Percentiles rank a stretch among this genome's conserved stretches.
Evolutionary conservation across 2,888 invertebrate species (phyloP).

Genomic region (Apotomis capreana): DNA sequence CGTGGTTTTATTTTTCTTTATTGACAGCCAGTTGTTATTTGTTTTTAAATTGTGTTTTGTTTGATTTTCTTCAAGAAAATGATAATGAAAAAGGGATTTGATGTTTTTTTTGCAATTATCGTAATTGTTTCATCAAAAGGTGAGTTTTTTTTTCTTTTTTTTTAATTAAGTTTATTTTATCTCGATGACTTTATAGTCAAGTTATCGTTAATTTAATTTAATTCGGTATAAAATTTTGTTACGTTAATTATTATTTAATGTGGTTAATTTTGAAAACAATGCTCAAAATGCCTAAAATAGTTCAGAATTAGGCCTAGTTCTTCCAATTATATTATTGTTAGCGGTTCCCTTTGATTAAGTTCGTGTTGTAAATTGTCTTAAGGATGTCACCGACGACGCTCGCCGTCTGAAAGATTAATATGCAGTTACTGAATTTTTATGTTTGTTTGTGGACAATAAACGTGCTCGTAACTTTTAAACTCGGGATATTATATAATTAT

Average conservation of each 20-base stretch:
- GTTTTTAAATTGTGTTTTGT: constrained; percentile 47
- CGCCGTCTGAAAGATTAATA: constrained; percentile 8
- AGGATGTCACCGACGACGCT: constrained; percentile 18
- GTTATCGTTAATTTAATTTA: background rate
- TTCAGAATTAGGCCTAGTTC: constrained; percentile 7
- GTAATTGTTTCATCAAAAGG: constrained; percentile 50
- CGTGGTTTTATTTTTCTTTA: constrained; percentile 52
- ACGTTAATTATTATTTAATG: background rate
- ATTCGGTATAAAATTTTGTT: background rate
- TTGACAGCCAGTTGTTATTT: constrained; percentile 17
- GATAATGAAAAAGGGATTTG: constrained; percentile 30
- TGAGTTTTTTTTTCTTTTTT: constrained; percentile 48
- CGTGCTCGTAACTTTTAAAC: too few species aligned
- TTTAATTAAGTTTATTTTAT: background rate
- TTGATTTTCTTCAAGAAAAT: constrained; percentile 46
- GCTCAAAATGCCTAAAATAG: too few species aligned
- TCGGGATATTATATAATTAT: too few species aligned
- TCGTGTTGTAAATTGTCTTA: constrained; percentile 29
- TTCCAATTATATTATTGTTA: constrained; percentile 26
- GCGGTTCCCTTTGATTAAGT: constrained; percentile 36
- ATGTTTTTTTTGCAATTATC: constrained; percentile 48
- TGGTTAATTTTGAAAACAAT: too few species aligned
- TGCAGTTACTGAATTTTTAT: background rate
- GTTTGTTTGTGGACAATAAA: background rate
- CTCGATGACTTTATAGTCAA: too few species aligned